Base-by-base conservation (phyloP, 2,113 vertebrate genomes). In the Hiodon alosoides region DNA sequence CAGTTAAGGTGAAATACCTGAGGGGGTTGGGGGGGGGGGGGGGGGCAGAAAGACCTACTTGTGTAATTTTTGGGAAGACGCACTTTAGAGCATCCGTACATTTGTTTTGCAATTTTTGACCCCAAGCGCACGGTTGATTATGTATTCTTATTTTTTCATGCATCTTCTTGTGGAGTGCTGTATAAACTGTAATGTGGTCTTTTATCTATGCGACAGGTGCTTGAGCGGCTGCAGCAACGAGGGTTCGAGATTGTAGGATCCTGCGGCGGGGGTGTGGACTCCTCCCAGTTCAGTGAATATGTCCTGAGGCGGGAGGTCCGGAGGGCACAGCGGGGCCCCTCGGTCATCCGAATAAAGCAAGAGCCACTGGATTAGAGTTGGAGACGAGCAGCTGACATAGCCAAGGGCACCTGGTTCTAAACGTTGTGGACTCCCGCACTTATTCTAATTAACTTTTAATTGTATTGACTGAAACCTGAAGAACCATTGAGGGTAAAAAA, bases 221-320 rank as follows among this genome's bases (percentile, higher is more conserved):
- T 98, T 77, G 95, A 98, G 83, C 88, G 95, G 76, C 88, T 98
- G 72, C 95, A 96, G 86, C 94, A 95, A 81, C 92, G 90, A 79
- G 95, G 95, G 0, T 98, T 99, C 89, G 89, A 93, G 83, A 95
- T 98, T 76, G 92, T 94, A 76, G 94, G 91, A 55, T 97, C 97
- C 0, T 95, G 96, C 70, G 97, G 95, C 4, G 95, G 96, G 69
- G 97, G 97, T 2, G 94, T 94, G 79, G 97, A 98, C 90, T 95
- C 95, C 13, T 96, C 96, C 72, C 95, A 97, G 87, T 98, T 99
- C 89, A 96, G 93, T 77, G 95, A 98, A 89, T 98, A 97, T 11
- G 88, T 97, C 80, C 90, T 99, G 66, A 90, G 90, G 76, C 88
- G 96, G 85, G 94, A 95, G 80, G 84, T 92, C 84, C 90, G 89